A percentile compares a stretch with the other conserved stretches of the same genome.
phyloP scores from a whole-genome alignment of 2,113 vertebrate species.

The Neoarius graeffei region DNA sequence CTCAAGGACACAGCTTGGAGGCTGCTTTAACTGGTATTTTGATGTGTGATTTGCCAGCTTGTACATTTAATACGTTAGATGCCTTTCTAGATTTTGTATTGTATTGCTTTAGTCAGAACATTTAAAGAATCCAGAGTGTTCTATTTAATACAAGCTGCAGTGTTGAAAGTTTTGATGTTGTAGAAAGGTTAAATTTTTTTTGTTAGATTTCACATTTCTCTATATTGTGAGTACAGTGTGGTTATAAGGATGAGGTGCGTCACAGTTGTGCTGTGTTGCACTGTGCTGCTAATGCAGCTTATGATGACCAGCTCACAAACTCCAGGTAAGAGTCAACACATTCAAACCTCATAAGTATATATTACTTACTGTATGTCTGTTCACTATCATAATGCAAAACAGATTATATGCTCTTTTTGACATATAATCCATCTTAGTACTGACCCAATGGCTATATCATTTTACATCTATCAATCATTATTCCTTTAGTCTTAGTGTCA shows the following conservation, averaged over 20 bases:
- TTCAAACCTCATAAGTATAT: not conserved
- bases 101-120: not conserved
- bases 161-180: not conserved
- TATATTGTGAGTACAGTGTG: not conserved
- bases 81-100: not conserved
- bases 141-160: not conserved
- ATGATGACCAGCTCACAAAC: constrained; percentile 43
- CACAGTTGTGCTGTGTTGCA: constrained; percentile 38
- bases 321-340: constrained; percentile 41
- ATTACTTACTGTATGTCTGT: not conserved
- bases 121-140: not conserved
- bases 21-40: constrained; percentile 28
- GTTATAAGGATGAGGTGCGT: constrained; percentile 46
- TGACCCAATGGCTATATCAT: not conserved
- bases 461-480: not conserved
- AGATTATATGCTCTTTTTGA: constrained; percentile 2
- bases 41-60: constrained; percentile 4
- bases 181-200: not conserved
- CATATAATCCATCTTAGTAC: not conserved
- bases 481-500: not conserved
- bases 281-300: constrained; percentile 41
- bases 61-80: not conserved
- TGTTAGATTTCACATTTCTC: constrained; percentile 5
- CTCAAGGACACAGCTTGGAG: constrained; percentile 47
- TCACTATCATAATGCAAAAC: not conserved